phyloP scores from a whole-genome alignment of 2,113 vertebrate genomes.

The Excalfactoria chinensis region DNA sequence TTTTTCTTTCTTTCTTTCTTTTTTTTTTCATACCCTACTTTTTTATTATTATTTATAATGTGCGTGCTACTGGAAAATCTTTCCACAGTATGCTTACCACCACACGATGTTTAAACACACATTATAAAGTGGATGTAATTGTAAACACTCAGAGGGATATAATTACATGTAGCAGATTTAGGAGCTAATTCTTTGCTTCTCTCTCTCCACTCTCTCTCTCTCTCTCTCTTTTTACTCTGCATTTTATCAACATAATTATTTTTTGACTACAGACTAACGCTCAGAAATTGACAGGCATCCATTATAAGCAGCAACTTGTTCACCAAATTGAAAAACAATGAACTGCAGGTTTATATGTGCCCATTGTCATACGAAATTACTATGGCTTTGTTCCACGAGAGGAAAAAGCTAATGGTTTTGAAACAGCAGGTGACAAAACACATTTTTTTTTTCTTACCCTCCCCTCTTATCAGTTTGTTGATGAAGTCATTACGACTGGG shows the following conservation, averaged over 20 bases:
- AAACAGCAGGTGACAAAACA: conserved; percentile 96
- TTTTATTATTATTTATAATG: conserved; percentile 76
- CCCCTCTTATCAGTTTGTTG: conserved; percentile 88
- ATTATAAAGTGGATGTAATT: conserved; percentile 83
- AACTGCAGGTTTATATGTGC: conserved; percentile 85
- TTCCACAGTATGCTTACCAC: conserved; percentile 78
- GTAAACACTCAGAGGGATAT: conserved; percentile 85
- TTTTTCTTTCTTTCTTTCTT: conserved; percentile 46
- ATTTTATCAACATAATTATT: conserved; percentile 87
- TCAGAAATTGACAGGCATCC: conserved; percentile 82
- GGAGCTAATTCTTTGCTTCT: conserved; percentile 82
- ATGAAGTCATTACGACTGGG: conserved; percentile 92
- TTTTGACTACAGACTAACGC: conserved; percentile 80
- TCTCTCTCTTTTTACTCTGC: conserved; percentile 67
- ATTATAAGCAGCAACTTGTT: conserved; percentile 82
- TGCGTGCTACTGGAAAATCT: conserved; percentile 68
- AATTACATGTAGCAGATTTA: conserved; percentile 86
- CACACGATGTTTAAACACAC: conserved; percentile 81
- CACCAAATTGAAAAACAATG: conserved; percentile 90
- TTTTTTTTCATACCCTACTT: conserved; percentile 62
- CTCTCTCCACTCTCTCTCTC: conserved; percentile 34
- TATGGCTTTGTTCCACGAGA: conserved; percentile 89
- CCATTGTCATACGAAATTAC: conserved; percentile 95
- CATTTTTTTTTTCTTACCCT: background rate
- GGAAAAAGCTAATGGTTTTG: conserved; percentile 97